Evolutionary conservation across 1,140 invertebrate species (phyloP), one percentile per base, ranked within the genome.

Genomic region (Diprion similis): DNA sequence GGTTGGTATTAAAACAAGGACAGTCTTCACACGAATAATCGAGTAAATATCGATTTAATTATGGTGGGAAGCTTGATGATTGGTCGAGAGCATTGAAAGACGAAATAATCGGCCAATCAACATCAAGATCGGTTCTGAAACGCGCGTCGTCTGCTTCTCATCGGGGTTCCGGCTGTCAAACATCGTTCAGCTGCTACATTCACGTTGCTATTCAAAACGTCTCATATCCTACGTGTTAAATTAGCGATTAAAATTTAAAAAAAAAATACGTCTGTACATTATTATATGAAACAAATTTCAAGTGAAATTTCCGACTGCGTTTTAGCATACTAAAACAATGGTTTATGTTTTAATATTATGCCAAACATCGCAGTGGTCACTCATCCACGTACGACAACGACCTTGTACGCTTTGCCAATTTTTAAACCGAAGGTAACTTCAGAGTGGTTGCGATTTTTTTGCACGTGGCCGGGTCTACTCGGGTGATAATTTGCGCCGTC

Each of bases 31-130:
- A 17, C 51, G 51, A 59, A 59, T 78, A 78, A 78, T 79, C 78
- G 75, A 75, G 77, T 75, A 75, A 79, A 77, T 79, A 79, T 79
- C 77, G 78, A 79, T 79, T 78, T 77, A 77, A 78, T 79, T 78
- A 74, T 72, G 66, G 78, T 75, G 47, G 69, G 65, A 76, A 74
- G 46, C 66, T 7, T 65, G 71, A 19, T 46, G 18, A 78, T 77
- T 78, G 77, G 77, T 66, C 45, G 13, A 18, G 2, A 18, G 17
- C 13, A 64, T 4, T 64, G 59, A 15, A 15, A 64, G 59, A 15
- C 17, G 24, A 18, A 64, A 64, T 4, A 64, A 15, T 17, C 59
- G 59, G 13, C 59, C 59, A 64, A 64, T 64, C 13, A 64, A 64
- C 17, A 64, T 17, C 13, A 19, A 11, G 37, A 68, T 11, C 19